Conservation (phyloP, 2,888 invertebrate genomes). For the Petrophora chlorosata region DNA sequence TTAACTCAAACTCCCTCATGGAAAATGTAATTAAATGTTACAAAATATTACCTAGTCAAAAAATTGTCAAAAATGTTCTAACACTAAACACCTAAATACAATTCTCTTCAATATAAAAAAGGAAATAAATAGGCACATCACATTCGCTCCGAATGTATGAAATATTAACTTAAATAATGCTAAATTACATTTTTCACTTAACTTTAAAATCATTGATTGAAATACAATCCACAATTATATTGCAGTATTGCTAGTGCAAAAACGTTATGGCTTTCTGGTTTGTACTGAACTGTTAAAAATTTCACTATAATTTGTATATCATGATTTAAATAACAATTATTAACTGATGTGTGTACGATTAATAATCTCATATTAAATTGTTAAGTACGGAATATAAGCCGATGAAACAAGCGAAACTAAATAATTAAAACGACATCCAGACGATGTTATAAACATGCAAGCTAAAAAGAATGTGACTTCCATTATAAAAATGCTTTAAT, state of each 20-base stretch:
- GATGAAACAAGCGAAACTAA: constrained; percentile 3
- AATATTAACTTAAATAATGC: constrained; percentile 61
- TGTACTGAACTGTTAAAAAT: constrained; percentile 64
- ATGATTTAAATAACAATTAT: constrained; percentile 10
- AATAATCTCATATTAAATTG: constrained; percentile 43
- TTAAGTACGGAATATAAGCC: constrained; percentile 52
- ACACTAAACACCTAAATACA: constrained; percentile 66
- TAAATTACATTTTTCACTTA: constrained; percentile 38
- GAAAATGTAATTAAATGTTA: constrained; percentile 35
- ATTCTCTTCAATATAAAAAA: constrained; percentile 67
- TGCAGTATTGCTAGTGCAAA: constrained; percentile 67
- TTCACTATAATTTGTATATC: constrained; percentile 14
- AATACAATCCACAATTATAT: constrained; percentile 73
- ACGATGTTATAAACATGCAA: constrained; percentile 46
- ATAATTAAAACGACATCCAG: constrained; percentile 47
- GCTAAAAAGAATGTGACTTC: constrained; percentile 32
- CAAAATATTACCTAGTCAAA: constrained; percentile 58
- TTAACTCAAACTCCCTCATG: constrained; percentile 49
- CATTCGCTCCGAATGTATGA: constrained; percentile 72
- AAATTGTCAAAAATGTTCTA: constrained; percentile 67
- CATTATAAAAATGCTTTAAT: constrained; percentile 9
- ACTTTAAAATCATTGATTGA: constrained; percentile 36
- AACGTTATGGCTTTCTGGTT: constrained; percentile 71
- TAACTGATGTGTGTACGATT: constrained; percentile 8
- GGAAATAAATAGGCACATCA: constrained; percentile 79